phyloP scores from a whole-genome alignment of 2,888 invertebrate species.

The Apotomis capreana region DNA sequence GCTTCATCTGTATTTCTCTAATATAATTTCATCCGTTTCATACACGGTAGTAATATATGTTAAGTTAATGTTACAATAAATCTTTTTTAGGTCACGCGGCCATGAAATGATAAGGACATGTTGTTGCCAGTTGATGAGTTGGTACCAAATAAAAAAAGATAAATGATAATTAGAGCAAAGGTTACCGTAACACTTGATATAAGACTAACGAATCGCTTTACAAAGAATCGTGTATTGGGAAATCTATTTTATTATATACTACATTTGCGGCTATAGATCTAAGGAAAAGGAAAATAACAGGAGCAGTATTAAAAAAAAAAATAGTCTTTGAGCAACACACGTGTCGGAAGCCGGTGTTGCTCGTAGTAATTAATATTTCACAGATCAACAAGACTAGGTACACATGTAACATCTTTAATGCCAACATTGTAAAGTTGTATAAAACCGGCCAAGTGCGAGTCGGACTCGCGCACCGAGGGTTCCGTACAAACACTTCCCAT shows the following conservation, averaged over 20 bases:
- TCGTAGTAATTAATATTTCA: no score
- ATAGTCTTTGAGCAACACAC: no score
- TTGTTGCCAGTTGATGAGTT: constrained; percentile 73
- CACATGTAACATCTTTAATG: no score
- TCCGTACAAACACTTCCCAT: no score
- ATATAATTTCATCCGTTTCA: background rate
- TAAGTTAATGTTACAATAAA: constrained; percentile 40
- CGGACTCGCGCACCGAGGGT: no score
- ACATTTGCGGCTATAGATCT: background rate
- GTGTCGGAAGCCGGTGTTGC: no score
- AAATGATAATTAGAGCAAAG: constrained; percentile 75
- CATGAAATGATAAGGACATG: constrained; percentile 70
- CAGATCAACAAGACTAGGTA: no score
- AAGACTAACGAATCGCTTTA: constrained; percentile 49
- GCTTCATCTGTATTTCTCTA: background rate
- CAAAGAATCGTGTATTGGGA: constrained; percentile 45
- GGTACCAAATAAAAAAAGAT: constrained; percentile 71
- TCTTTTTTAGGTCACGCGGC: constrained; percentile 80
- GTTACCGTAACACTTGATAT: constrained; percentile 79
- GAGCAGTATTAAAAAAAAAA: no score
- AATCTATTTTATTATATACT: constrained; percentile 27
- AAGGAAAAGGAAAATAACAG: background rate
- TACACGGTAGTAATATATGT: background rate
- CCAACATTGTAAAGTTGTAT: no score
- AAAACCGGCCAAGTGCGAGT: no score